phyloP scores from a whole-genome alignment of 2,888 invertebrate species.

The Tipula helvola region DNA sequence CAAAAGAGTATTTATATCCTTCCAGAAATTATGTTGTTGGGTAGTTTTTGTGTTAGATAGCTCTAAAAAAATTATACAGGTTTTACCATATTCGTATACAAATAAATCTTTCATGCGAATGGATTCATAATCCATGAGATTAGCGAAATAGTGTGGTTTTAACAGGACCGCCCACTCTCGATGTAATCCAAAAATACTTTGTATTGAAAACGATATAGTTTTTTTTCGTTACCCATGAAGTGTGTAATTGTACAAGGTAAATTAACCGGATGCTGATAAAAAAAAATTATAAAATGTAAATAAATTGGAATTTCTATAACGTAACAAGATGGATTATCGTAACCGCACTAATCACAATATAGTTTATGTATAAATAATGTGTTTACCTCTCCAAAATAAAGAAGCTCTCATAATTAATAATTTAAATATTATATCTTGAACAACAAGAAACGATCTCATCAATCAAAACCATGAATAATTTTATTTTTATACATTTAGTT shows the following conservation, averaged over 20 bases:
- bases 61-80: neutral
- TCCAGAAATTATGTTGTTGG: neutral
- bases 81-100: neutral
- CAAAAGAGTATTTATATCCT: neutral
- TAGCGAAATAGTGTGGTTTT: neutral
- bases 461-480: neutral
- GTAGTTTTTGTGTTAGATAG: neutral
- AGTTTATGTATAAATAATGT: neutral
- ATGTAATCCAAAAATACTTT: neutral
- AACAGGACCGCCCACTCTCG: neutral
- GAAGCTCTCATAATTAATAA: constrained; percentile 4
- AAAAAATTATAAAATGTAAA: too few relatives aligned
- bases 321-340: neutral
- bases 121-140: neutral
- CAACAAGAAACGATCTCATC: neutral
- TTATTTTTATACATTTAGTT: neutral
- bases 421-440: neutral
- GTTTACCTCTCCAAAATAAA: neutral
- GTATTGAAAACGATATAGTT: neutral
- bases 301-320: neutral
- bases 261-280: neutral
- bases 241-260: neutral
- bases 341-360: neutral
- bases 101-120: neutral
- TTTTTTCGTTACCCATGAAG: neutral